phyloP scores from a whole-genome alignment of 2,113 vertebrate species.

The Zapus hudsonius region DNA sequence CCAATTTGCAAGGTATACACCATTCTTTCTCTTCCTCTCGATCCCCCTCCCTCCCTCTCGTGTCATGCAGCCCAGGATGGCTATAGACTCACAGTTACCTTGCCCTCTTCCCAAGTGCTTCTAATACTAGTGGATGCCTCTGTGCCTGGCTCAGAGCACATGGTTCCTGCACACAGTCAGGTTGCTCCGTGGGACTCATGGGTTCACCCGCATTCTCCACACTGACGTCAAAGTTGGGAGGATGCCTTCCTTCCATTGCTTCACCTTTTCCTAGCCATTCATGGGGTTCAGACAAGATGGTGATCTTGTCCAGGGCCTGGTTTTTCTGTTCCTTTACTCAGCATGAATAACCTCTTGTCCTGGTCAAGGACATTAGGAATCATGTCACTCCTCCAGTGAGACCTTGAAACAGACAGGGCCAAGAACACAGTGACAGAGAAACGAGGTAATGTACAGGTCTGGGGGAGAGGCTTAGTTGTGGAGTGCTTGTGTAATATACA shows the following conservation, averaged over 20 bases:
- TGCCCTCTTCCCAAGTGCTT: background rate
- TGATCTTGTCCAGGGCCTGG: background rate
- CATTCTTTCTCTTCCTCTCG: background rate
- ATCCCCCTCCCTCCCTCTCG: background rate
- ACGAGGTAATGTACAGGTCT: background rate
- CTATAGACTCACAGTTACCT: background rate
- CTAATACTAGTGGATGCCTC: no score
- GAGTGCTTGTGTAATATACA: background rate
- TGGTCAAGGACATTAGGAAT: background rate
- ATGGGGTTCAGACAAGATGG: no score
- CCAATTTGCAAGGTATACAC: background rate
- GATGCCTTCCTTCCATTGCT: background rate
- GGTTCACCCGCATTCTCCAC: background rate
- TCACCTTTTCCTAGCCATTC: no score
- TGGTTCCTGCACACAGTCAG: background rate
- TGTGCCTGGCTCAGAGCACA: background rate
- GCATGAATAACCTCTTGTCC: background rate
- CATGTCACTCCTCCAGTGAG: background rate
- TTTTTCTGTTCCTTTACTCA: background rate
- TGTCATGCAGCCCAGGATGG: background rate
- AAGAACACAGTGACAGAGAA: background rate
- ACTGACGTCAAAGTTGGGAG: background rate
- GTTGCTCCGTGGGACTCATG: rapidly evolving
- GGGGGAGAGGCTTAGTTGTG: background rate
- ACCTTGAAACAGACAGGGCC: background rate